Conservation (phyloP, 1,140 invertebrate genomes). For the Drosophila arizonae region DNA sequence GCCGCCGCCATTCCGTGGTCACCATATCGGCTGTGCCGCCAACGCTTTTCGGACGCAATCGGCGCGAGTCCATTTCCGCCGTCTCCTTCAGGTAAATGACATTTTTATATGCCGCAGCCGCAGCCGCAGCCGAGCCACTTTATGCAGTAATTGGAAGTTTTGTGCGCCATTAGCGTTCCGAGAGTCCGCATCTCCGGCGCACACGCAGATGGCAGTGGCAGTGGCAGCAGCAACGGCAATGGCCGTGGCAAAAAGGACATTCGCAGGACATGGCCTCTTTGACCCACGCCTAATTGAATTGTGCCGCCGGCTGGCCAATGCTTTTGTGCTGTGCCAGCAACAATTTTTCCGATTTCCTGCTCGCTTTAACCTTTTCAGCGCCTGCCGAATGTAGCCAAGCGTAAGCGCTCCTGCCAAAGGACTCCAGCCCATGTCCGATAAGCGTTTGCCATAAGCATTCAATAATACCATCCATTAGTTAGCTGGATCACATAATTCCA, state of each 20-base stretch:
- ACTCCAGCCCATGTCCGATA: neutral
- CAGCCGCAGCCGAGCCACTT: slow-evolving; percentile 24
- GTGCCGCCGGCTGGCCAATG: slow-evolving; percentile 52
- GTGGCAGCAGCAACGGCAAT: neutral
- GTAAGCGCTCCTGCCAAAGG: neutral
- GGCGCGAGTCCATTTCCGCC: slow-evolving; percentile 91
- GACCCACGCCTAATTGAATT: slow-evolving; percentile 66
- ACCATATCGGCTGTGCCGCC: slow-evolving; percentile 91
- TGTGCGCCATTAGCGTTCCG: slow-evolving; percentile 50
- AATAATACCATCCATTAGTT: neutral
- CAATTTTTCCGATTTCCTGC: slow-evolving; percentile 49
- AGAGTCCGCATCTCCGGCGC: slow-evolving; percentile 9
- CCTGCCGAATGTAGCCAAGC: neutral
- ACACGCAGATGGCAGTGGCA: neutral
- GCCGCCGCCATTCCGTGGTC: slow-evolving; percentile 91
- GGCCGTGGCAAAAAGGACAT: neutral
- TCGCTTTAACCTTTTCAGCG: slow-evolving; percentile 12
- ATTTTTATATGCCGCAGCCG: slow-evolving; percentile 31
- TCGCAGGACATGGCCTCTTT: slow-evolving; percentile 21
- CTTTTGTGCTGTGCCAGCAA: slow-evolving; percentile 63
- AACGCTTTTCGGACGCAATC: slow-evolving; percentile 88
- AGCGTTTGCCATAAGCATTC: neutral
- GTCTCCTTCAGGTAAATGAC: slow-evolving; percentile 83
- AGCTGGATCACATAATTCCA: no score
- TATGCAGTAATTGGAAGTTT: slow-evolving; percentile 48